A percentile compares a stretch with the other conserved stretches of the same genome.
Conservation (phyloP, 2,113 vertebrate genomes). For the Formicarius rufipectus region DNA sequence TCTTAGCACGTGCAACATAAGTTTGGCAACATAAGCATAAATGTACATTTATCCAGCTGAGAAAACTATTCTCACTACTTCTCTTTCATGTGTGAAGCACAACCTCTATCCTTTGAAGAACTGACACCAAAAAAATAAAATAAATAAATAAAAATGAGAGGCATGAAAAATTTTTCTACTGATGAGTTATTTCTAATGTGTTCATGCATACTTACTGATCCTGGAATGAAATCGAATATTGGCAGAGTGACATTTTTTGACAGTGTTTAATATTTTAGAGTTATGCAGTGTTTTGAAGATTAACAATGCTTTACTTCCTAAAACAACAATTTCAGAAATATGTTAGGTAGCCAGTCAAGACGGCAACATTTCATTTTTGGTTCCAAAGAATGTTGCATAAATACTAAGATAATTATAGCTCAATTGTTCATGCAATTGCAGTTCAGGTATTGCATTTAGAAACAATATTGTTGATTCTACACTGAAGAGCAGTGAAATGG, state of each 20-base stretch:
- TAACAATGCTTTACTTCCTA: background rate
- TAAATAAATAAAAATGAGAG: background rate
- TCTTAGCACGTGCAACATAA: background rate
- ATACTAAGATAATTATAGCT: background rate
- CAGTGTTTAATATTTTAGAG: background rate
- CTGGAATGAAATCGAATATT: background rate
- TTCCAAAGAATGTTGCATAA: background rate
- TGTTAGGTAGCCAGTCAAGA: background rate
- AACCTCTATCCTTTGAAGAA: background rate
- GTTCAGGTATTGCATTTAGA: background rate
- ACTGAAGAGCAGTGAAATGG: background rate
- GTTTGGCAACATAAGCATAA: background rate
- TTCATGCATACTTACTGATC: background rate
- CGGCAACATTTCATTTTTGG: background rate
- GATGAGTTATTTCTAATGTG: background rate
- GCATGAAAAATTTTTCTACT: background rate
- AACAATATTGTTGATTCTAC: background rate
- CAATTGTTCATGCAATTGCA: background rate
- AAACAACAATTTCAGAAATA: background rate
- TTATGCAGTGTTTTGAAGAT: background rate
- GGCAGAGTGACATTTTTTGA: background rate
- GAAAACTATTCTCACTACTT: background rate
- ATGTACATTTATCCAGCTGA: background rate
- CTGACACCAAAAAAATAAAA: accelerated
- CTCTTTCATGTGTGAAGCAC: background rate